These are phyloP conservation scores for Lethrus apterus DNA, from an alignment of 1,140 invertebrate genomes.

Conservation along the genomic window DNA sequence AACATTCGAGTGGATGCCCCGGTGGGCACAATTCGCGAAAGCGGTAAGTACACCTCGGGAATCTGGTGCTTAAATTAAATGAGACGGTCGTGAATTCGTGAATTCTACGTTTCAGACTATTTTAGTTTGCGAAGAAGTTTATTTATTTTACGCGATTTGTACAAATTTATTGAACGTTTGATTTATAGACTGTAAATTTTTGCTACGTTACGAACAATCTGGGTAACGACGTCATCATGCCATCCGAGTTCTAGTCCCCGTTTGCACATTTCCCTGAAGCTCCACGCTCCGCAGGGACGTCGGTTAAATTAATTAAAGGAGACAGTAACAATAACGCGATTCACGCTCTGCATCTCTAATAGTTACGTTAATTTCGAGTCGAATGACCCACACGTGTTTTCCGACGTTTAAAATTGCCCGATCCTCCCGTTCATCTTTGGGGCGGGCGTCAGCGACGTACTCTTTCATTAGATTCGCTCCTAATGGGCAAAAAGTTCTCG, in stretches of 20 bases:
- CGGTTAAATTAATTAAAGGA: conserved; percentile 32
- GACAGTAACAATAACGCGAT: conserved; percentile 29
- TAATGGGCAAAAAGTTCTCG: conserved; percentile 6
- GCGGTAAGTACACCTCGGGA: conserved; percentile 28
- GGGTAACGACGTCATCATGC: too few species aligned
- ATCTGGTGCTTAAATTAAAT: not conserved
- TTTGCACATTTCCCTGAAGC: too few species aligned
- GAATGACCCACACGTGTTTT: conserved; percentile 21
- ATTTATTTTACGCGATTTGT: not conserved
- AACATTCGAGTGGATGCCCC: conserved; percentile 44
- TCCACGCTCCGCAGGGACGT: too few species aligned
- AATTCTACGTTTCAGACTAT: too few species aligned
- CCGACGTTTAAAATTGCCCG: conserved; percentile 13
- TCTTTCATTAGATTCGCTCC: conserved; percentile 5
- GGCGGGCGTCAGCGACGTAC: not conserved
- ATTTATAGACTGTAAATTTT: too few species aligned
- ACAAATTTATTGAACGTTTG: not conserved
- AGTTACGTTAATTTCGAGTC: conserved; percentile 18
- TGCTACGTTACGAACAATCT: too few species aligned
- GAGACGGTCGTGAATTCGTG: too few species aligned
- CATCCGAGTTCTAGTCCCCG: too few species aligned
- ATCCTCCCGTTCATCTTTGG: not conserved
- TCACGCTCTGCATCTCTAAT: conserved; percentile 25
- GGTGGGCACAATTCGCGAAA: conserved; percentile 30
- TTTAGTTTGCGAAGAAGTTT: too few species aligned